Evolutionary conservation across 2,797 vertebrate genomes (phyloP).

Genomic region (Sebastes minor): DNA sequence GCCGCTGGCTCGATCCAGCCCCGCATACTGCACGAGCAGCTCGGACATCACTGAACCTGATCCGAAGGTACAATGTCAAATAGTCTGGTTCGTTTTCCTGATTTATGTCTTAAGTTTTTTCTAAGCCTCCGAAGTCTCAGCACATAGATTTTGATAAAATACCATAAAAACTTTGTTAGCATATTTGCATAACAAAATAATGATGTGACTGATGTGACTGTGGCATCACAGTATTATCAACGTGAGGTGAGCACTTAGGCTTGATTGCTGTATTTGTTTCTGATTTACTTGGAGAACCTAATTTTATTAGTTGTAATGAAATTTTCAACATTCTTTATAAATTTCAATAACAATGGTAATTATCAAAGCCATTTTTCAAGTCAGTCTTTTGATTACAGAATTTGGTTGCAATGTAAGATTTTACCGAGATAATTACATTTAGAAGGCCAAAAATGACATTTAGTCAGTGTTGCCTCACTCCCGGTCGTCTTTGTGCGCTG

Average conservation of each 20-base stretch:
- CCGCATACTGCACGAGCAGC: constrained; percentile 97
- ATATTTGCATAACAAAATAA: not conserved
- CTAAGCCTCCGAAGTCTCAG: no score
- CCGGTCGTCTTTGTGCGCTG: not conserved
- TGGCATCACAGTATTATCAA: not conserved
- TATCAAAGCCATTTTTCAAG: not conserved
- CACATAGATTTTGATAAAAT: not conserved
- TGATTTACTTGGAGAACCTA: no score
- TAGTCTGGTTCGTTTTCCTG: not conserved
- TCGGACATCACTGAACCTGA: constrained; percentile 97
- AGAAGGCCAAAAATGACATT: not conserved
- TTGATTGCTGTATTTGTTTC: not conserved
- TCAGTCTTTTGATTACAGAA: not conserved
- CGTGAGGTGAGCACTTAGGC: not conserved
- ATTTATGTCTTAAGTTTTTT: not conserved
- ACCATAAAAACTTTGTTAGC: not conserved
- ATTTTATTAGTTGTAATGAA: not conserved
- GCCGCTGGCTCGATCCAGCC: constrained; percentile 92
- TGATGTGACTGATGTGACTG: not conserved
- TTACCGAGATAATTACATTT: not conserved
- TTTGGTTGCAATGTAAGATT: not conserved
- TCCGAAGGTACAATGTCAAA: constrained; percentile 83
- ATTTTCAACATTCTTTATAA: not conserved
- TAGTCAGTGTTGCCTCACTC: not conserved
- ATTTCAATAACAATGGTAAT: not conserved